Base-by-base conservation (phyloP, 1,140 invertebrate species). In the Littorina saxatilis region DNA sequence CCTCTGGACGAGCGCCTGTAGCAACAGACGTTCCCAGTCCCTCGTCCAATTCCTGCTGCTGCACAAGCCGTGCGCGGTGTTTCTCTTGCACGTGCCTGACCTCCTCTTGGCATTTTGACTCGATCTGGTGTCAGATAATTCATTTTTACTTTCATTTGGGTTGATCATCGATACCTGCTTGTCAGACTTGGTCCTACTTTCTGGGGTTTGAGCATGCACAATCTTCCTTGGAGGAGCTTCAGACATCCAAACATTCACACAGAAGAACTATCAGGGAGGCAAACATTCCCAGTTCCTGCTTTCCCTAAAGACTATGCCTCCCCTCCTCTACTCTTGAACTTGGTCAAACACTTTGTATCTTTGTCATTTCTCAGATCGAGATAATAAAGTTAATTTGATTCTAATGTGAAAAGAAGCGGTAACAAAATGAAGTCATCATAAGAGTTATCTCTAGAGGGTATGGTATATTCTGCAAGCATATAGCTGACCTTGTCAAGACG, bases 401-500 rank as follows among this genome's bases (percentile, higher is more conserved):
- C n/a, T n/a, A n/a, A n/a, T n/a, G n/a, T n/a, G n/a, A n/a, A n/a
- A n/a, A n/a, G n/a, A n/a, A n/a, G n/a, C n/a, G n/a, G n/a, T n/a
- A n/a, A n/a, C n/a, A n/a, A n/a, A n/a, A n/a, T n/a, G n/a, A n/a
- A n/a, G n/a, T n/a, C n/a, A n/a, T n/a, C n/a, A n/a, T n/a, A n/a
- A n/a, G n/a, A n/a, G n/a, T n/a, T n/a, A n/a, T n/a, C n/a, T n/a
- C n/a, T n/a, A n/a, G n/a, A n/a, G n/a, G n/a, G n/a, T n/a, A n/a
- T n/a, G n/a, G n/a, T n/a, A n/a, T n/a, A n/a, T n/a, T n/a, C n/a
- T n/a, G n/a, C 23, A 13, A 32, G 37, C 17, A 58, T 15, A 15
- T 39, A 2, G 27, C n/a, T 11, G 17, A 80, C 76, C 80, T 79
- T 80, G 74, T 83, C 82, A 20, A 83, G 68, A 29, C 70, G 66